Base-by-base conservation (phyloP, 2,113 vertebrate species). In the Pampusana beccarii region DNA sequence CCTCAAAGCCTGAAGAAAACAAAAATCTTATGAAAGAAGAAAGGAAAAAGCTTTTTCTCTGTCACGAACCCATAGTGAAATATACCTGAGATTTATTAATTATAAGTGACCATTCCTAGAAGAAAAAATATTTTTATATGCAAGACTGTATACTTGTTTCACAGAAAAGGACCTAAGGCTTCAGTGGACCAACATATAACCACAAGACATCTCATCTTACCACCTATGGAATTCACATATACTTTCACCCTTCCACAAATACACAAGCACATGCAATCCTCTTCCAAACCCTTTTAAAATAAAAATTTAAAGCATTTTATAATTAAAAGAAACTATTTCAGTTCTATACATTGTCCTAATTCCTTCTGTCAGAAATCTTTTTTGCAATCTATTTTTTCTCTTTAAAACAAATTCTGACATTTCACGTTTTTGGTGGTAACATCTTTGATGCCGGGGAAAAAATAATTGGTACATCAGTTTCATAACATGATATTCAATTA, bases 401-500 rank as follows among this genome's bases (percentile, higher is more conserved):
- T 84, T 33, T 8, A 70, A 64, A 81, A 77, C 67, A 74, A 54
- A 67, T 72, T 40, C 53, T 74, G 48, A 66, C 12, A 57, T 88
- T 80, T 89, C 62, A 95, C 3, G 4, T 53, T 96, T 97, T 85
- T 65, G 46, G 83, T 79, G 75, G 50, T 34, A 90, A 88, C 7
- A 82, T 40, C 9, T 26, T 84, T 78, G 67, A 75, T 79, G 53
- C 40, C 91, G 74, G 38, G n/a, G 78, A 57, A 95, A 86, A 97
- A 97, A 85, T 60, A 96, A 88, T 11, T 66, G 29, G 54, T 80
- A 81, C 29, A 91, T 57, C 18, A 71, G 51, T 93, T 95, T 95
- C 34, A 87, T 85, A 94, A 96, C 18, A 75, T 10, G 31, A 95
- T 85, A 58, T 40, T 93, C 56, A 74, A 81, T 91, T 95, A 97